phyloP scores from a whole-genome alignment of 2,888 invertebrate species.

The Caenorhabditis macrosperma region DNA sequence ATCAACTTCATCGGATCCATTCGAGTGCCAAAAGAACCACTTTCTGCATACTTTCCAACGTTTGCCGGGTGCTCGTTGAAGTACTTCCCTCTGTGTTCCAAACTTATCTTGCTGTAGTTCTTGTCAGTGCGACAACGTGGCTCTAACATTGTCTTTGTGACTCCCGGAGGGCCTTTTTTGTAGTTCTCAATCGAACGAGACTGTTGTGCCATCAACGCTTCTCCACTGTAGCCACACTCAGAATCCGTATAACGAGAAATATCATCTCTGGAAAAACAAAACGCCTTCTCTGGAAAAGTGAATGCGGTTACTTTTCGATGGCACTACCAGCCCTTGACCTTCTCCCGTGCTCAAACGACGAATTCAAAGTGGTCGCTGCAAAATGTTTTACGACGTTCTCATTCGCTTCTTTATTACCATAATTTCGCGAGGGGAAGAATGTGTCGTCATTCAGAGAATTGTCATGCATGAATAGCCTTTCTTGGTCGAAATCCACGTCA shows the following conservation, averaged over 20 bases:
- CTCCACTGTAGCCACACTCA: neutral
- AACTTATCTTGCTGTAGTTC: slow-evolving; percentile 13
- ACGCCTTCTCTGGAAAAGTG: no score
- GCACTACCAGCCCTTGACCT: slow-evolving; percentile 24
- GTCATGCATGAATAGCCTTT: slow-evolving; percentile 34
- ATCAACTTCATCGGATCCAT: slow-evolving; percentile 36
- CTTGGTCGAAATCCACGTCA: slow-evolving; percentile 38
- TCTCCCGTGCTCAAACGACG: slow-evolving; percentile 10
- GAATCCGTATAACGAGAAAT: slow-evolving; percentile 14
- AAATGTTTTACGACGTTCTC: slow-evolving; percentile 5
- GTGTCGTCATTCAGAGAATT: slow-evolving; percentile 30
- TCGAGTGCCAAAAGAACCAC: neutral
- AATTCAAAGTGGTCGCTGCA: slow-evolving; percentile 16
- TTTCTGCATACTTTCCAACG: neutral
- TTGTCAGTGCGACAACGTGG: slow-evolving; percentile 17
- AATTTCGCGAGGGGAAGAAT: no score
- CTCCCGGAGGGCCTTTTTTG: slow-evolving; percentile 2
- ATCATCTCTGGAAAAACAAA: slow-evolving; percentile 37
- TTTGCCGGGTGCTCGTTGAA: neutral
- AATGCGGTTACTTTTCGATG: slow-evolving; percentile 12
- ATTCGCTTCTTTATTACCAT: slow-evolving; percentile 3
- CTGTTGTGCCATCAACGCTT: no score
- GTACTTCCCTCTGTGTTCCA: slow-evolving; percentile 22
- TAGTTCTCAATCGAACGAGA: slow-evolving; percentile 21
- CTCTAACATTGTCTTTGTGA: slow-evolving; percentile 49